Base-by-base conservation (phyloP, 2,888 invertebrate species). In the Sinohyriopsis cumingii region DNA sequence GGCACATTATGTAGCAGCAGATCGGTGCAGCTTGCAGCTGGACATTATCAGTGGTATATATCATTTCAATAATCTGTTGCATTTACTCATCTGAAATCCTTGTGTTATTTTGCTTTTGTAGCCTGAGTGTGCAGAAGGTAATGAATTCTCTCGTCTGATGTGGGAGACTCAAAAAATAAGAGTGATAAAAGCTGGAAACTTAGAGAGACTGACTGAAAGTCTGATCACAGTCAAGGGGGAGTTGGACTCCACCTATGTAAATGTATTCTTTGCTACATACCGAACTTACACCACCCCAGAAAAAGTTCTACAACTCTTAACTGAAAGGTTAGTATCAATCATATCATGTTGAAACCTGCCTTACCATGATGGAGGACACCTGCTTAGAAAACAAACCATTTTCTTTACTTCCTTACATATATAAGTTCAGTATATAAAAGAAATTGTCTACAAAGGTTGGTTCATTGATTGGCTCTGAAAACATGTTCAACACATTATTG, bases 191-290 rank as follows among this genome's bases (percentile, higher is more conserved):
- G 98, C 98, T 22, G 99, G 98, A 69, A 97, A 98, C 5, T 93
- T 99, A 82, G 95, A 96, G 88, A 94, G 95, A 85, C 93, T 99
- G 78, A 96, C 99, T 70, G 98, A 98, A 91, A 95, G 96, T 71
- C 92, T 98, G 82, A 95, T 96, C 75, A 96, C 96, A 69, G 97
- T 97, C 90, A 95, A 96, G 86, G 98, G 98, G 61, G 97, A 98
- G 91, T 92, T 98, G 84, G 98, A 99, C 92, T 97, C 97, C 75
- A 97, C 98, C 55, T 98, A 98, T 91, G 96, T 99, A 91, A 88
- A 98, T 91, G 97, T 98, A 65, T 99, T 99, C 91, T 93, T 99
- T 82, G 96, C 96, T 80, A 97, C 97, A 2, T 98, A 96, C 91
- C 93, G 97, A 73, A 95, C 94, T 59, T 99, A 98, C 91, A 95